Percentiles rank a stretch among this genome's conserved stretches.
Conservation (phyloP, 2,888 invertebrate species). For the Caenorhabditis sp. region DNA sequence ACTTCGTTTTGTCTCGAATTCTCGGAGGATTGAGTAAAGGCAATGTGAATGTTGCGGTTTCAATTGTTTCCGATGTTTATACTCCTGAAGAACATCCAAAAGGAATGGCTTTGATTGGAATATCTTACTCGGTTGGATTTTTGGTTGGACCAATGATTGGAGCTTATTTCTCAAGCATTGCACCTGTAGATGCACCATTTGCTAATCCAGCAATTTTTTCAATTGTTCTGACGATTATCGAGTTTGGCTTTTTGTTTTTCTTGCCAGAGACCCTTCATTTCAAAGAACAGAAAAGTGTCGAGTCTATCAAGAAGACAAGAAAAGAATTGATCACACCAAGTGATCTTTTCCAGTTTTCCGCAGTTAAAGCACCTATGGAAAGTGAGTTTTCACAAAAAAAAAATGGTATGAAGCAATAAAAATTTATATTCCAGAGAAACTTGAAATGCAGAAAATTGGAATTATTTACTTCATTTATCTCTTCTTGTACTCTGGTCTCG, state of each 20-base stretch:
- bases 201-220: slow-evolving; percentile 69
- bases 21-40: slow-evolving; percentile 95
- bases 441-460: slow-evolving; percentile 67
- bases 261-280: slow-evolving; percentile 81
- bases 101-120: slow-evolving; percentile 96
- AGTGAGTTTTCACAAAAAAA: slow-evolving; percentile 41
- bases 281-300: slow-evolving; percentile 23
- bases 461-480: slow-evolving; percentile 82
- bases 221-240: slow-evolving; percentile 78
- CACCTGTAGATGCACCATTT: slow-evolving; percentile 37
- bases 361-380: slow-evolving; percentile 50
- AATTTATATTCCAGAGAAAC: slow-evolving; percentile 40
- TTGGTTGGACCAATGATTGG: slow-evolving; percentile 94
- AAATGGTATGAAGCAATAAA: not conserved
- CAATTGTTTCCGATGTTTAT: slow-evolving; percentile 91
- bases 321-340: slow-evolving; percentile 44
- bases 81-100: slow-evolving; percentile 84
- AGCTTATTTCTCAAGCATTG: slow-evolving; percentile 80
- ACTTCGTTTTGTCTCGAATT: slow-evolving; percentile 90
- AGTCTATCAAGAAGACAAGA: slow-evolving; percentile 23
- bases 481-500: slow-evolving; percentile 92
- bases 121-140: slow-evolving; percentile 97
- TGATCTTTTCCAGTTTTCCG: slow-evolving; percentile 54
- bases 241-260: slow-evolving; percentile 80
- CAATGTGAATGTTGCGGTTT: slow-evolving; percentile 92